Evolutionary conservation across 2,888 invertebrate genomes (phyloP).

Genomic region (Andrena bucephala): DNA sequence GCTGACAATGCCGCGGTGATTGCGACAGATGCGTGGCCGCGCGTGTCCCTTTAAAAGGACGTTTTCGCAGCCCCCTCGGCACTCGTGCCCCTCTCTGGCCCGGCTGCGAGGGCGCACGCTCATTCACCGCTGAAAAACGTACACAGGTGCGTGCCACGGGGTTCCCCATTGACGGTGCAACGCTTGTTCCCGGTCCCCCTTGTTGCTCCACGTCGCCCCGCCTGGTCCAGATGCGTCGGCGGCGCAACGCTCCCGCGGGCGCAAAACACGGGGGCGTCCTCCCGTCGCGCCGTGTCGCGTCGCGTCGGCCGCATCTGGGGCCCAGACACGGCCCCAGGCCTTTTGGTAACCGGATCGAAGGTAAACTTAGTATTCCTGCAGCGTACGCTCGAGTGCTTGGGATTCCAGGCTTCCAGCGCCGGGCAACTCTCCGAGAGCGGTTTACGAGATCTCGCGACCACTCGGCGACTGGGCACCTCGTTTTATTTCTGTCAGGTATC

Average conservation of each 20-base stretch:
- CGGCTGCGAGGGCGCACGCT: conserved; percentile 47
- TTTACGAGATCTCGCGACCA: conserved; percentile 39
- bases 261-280: conserved; percentile 58
- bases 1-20: conserved; percentile 79
- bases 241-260: conserved; percentile 63
- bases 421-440: background rate
- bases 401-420: conserved; percentile 48
- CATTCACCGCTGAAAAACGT: conserved; percentile 71
- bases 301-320: conserved; percentile 48
- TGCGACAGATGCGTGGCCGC: conserved; percentile 81
- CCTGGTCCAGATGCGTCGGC: conserved; percentile 67
- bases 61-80: conserved; percentile 71
- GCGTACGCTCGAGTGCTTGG: conserved; percentile 38
- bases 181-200: conserved; percentile 13
- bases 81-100: conserved; percentile 53
- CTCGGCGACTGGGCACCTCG: background rate
- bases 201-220: conserved; percentile 19
- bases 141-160: conserved; percentile 73
- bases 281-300: conserved; percentile 13
- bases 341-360: conserved; percentile 56
- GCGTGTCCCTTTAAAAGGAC: conserved; percentile 75
- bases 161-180: conserved; percentile 65
- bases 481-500: background rate
- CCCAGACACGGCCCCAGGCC: conserved; percentile 28
- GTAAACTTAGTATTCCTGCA: conserved; percentile 55